Conservation (phyloP, 1,140 invertebrate genomes). For the Drosophila ambigua region DNA sequence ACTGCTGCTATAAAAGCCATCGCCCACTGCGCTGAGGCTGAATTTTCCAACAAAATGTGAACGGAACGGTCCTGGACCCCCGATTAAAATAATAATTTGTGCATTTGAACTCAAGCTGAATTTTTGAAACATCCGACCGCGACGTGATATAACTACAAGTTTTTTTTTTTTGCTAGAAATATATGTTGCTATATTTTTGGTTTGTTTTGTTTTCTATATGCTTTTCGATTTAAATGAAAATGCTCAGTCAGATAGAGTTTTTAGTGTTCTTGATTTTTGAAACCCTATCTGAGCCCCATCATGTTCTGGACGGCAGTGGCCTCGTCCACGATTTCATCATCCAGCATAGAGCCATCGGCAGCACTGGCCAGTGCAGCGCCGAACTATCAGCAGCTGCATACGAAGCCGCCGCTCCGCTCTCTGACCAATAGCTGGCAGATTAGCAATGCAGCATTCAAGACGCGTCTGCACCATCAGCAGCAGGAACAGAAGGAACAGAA, state of each 20-base stretch:
- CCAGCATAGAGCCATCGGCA: slow-evolving; percentile 18
- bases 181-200: background rate
- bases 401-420: slow-evolving; percentile 36
- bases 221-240: slow-evolving; percentile 8
- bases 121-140: background rate
- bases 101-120: too few relatives aligned
- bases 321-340: slow-evolving; percentile 45
- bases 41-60: slow-evolving; percentile 30
- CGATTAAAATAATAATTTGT: background rate
- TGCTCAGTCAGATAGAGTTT: slow-evolving; percentile 6
- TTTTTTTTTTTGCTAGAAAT: slow-evolving; percentile 1
- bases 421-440: slow-evolving; percentile 52
- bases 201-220: background rate
- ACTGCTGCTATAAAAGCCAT: slow-evolving; percentile 20
- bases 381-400: slow-evolving; percentile 54
- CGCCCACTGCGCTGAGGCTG: slow-evolving; percentile 13
- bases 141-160: slow-evolving; percentile 3
- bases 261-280: background rate
- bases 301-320: slow-evolving; percentile 66
- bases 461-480: slow-evolving; percentile 43
- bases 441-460: slow-evolving; percentile 53
- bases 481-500: slow-evolving; percentile 25
- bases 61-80: background rate
- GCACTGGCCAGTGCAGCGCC: slow-evolving; percentile 55
- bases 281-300: background rate